Evolutionary conservation across 1,140 invertebrate species (phyloP), one percentile per base, ranked within the genome.

Genomic region (Dermatophagoides farinae): DNA sequence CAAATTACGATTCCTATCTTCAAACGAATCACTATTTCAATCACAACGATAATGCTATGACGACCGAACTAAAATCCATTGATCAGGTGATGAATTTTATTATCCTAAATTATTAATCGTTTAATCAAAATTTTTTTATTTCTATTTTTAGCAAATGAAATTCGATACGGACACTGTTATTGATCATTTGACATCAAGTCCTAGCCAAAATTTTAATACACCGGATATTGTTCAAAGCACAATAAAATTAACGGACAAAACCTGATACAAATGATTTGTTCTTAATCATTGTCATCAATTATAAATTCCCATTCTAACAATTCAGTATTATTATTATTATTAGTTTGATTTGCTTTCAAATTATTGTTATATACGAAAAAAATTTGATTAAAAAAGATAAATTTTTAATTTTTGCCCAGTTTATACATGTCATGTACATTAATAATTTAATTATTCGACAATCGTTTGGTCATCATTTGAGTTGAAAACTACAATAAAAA

Each of bases 201-300:
- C 16, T 2, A 39, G 10, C 16, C 2, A 8, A 31, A 53, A 39
- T 53, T 44, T 44, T 25, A 44, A 12, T 18, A 44, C 53, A 20
- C 53, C 53, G 12, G 53, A 55, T 20, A 55, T 55, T 14, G 53
- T 55, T 20, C 53, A 55, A 23, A 55, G 53, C 25, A 55, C 53
- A 14, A 55, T 55, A 5, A 55, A 55, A 25, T 55, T 38, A 12
- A 16, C 12, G 14, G 53, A 31, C 31, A 31, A 31, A 31, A 31
- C 31, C 31, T 31, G 8, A 31, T 31, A 47, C 46, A 20, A 4
- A 4, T 47, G 46, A 4, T 23, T 23, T 23, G 46, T 23, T 47
- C n/a, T n/a, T n/a, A n/a, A n/a, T n/a, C n/a, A n/a, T n/a, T n/a
- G n/a, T n/a, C n/a, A n/a, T n/a, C n/a, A n/a, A n/a, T n/a, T n/a